Conservation (phyloP, 2,888 invertebrate species). For the Melanostoma scalare region DNA sequence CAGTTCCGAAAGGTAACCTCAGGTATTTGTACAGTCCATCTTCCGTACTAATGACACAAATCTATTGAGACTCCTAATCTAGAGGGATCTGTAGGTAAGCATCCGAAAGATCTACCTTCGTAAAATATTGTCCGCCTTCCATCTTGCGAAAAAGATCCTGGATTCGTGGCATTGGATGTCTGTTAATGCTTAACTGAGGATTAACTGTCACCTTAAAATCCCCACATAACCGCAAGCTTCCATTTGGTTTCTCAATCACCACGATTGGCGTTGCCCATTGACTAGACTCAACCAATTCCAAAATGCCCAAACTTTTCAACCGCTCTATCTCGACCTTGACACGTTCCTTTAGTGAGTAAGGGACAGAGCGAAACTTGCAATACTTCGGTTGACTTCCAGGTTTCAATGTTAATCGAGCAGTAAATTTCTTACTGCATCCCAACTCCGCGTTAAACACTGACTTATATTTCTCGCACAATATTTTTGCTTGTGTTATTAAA, state of each 20-base stretch:
- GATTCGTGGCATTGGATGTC: constrained; percentile 7
- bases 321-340: constrained; percentile 37
- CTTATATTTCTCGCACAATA: constrained; percentile 6
- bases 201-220: constrained; percentile 7
- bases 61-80: constrained; percentile 10
- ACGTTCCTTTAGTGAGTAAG: constrained; percentile 23
- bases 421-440: constrained; percentile 17
- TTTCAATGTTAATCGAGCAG: constrained; percentile 9
- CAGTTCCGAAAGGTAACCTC: constrained; percentile 12
- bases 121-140: neutral
- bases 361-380: constrained; percentile 12
- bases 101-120: neutral
- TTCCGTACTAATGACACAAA: neutral
- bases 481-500: neutral
- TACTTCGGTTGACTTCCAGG: constrained; percentile 19
- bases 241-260: constrained; percentile 14
- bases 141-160: neutral
- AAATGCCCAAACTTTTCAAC: constrained; percentile 12
- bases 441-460: constrained; percentile 16
- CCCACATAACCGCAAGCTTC: neutral
- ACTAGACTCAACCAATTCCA: constrained; percentile 51
- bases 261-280: constrained; percentile 37
- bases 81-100: constrained; percentile 11
- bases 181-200: neutral
- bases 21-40: neutral